Evolutionary conservation across 2,113 vertebrate species (phyloP).

Genomic region (Rattus rattus): DNA sequence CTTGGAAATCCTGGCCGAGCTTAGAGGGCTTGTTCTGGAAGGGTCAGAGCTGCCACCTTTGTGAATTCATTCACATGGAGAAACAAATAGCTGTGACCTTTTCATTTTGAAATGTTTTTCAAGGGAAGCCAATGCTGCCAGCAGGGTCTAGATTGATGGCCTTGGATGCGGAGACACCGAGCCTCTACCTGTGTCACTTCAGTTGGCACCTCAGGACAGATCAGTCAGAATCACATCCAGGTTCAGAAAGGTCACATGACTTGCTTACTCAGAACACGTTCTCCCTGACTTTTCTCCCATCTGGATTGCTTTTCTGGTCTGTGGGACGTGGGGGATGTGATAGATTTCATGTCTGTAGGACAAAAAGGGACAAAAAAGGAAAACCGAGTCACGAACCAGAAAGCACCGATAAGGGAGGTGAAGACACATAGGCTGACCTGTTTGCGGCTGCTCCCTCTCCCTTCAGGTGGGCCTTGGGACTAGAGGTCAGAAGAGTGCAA

Average conservation of each 20-base stretch:
- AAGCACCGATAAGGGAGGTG: too few relatives aligned
- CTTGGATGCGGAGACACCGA: background rate
- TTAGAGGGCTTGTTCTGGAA: background rate
- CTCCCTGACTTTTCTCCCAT: background rate
- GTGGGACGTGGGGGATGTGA: background rate
- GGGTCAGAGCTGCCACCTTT: background rate
- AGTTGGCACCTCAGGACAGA: background rate
- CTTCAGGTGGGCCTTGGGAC: background rate
- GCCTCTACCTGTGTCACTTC: background rate
- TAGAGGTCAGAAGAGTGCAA: fast-evolving
- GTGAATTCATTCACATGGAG: conserved; percentile 56
- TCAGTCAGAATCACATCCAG: background rate
- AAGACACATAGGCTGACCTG: background rate
- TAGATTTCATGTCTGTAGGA: background rate
- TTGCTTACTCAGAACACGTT: background rate
- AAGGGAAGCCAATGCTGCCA: background rate
- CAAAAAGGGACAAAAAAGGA: background rate
- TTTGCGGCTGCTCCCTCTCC: background rate
- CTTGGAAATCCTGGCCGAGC: background rate
- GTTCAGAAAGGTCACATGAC: background rate
- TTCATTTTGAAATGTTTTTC: conserved; percentile 63
- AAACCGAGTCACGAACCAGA: background rate
- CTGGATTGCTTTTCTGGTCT: background rate
- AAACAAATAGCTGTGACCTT: conserved; percentile 73
- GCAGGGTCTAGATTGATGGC: conserved; percentile 25